Conservation (phyloP, 2,113 vertebrate genomes). For the Atlantisia rogersi region DNA sequence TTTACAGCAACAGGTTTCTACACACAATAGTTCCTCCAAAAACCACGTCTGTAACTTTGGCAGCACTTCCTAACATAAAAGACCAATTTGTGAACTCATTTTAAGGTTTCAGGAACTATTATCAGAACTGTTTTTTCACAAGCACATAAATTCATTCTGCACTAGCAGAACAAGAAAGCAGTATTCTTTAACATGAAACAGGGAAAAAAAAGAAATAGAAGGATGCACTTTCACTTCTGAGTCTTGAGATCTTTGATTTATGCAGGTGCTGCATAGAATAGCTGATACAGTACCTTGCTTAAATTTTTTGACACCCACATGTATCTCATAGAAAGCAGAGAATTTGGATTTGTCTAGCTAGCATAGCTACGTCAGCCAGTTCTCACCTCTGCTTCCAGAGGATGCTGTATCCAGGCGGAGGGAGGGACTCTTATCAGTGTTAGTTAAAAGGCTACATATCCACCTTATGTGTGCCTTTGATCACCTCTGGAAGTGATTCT, state of each 20-base stretch:
- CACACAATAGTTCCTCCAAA: background rate
- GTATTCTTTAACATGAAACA: background rate
- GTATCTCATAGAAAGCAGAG: background rate
- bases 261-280: background rate
- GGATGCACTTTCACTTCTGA: background rate
- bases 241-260: background rate
- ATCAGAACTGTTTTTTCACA: background rate
- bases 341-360: background rate
- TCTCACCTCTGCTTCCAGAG: background rate
- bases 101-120: conserved; percentile 5
- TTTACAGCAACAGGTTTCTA: conserved; percentile 37
- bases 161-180: background rate
- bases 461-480: background rate
- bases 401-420: background rate
- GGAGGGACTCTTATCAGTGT: background rate
- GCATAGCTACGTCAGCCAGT: background rate
- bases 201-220: background rate
- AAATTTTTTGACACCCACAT: background rate
- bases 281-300: background rate
- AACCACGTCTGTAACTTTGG: conserved; percentile 7
- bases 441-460: background rate
- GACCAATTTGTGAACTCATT: conserved; percentile 4
- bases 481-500: background rate
- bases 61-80: conserved; percentile 10
- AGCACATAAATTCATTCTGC: background rate